A percentile compares a stretch with the other conserved stretches of the same genome.
Evolutionary conservation across 2,113 vertebrate genomes (phyloP).

Genomic region (Procavia capensis): DNA sequence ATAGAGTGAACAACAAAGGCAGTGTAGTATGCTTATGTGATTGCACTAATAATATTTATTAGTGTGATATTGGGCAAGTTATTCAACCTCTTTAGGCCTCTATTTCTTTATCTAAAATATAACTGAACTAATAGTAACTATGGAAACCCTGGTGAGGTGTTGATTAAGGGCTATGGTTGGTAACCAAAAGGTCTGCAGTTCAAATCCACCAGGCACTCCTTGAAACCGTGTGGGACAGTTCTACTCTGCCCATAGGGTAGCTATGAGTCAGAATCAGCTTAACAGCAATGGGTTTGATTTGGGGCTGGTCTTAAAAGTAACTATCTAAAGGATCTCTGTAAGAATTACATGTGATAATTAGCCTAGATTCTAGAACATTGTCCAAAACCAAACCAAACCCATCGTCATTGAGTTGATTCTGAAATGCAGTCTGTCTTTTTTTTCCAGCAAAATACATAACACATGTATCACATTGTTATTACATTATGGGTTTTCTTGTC

Average conservation of each 20-base stretch:
- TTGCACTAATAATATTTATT: background rate
- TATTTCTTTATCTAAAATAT: background rate
- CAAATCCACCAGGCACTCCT: too few species aligned
- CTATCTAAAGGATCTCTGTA: background rate
- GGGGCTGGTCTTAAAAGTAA: too few species aligned
- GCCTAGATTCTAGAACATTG: background rate
- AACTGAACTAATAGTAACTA: background rate
- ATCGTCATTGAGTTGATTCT: too few species aligned
- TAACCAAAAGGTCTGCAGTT: too few species aligned
- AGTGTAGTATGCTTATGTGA: background rate
- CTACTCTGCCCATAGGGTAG: too few species aligned
- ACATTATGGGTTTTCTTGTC: background rate
- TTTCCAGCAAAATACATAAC: background rate
- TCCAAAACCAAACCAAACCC: too few species aligned
- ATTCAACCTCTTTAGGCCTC: background rate
- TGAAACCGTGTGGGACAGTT: too few species aligned
- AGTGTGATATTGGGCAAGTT: background rate
- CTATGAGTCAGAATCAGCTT: too few species aligned
- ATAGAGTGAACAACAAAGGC: background rate
- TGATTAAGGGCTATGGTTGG: too few species aligned
- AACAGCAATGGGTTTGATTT: too few species aligned
- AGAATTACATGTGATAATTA: background rate
- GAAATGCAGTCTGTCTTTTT: background rate
- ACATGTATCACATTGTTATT: background rate
- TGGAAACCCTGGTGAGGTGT: too few species aligned